phyloP scores from a whole-genome alignment of 2,113 vertebrate genomes.

The Pseudorectes ferrugineus region DNA sequence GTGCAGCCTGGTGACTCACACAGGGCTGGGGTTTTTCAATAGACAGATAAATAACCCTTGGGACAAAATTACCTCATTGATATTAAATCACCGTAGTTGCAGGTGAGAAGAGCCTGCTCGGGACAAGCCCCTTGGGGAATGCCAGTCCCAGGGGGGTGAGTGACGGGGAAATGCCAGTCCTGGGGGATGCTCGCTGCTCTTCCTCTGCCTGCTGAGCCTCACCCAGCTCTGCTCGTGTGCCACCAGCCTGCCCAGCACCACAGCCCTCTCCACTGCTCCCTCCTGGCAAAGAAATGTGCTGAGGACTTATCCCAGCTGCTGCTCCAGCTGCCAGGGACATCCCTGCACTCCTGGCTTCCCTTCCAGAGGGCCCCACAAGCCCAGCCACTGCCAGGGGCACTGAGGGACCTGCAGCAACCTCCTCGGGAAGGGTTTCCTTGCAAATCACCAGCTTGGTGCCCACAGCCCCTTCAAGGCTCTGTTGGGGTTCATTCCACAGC shows the following conservation, averaged over 20 bases:
- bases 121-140: neutral
- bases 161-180: neutral
- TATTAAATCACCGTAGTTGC: neutral
- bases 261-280: neutral
- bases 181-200: neutral
- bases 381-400: neutral
- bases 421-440: neutral
- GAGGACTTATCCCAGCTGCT: neutral
- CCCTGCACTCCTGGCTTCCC: neutral
- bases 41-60: slow-evolving; percentile 1
- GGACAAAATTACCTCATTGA: slow-evolving; percentile 24
- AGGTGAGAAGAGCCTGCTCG: neutral
- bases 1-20: slow-evolving; percentile 31
- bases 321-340: neutral
- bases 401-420: neutral
- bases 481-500: neutral
- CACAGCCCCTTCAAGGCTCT: neutral
- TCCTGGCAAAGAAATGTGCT: neutral
- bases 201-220: neutral
- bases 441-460: neutral
- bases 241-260: neutral
- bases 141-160: neutral
- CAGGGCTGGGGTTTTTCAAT: neutral
- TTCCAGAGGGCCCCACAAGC: neutral
- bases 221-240: neutral